Evolutionary conservation across 2,113 vertebrate genomes (phyloP).

Genomic region (Pogonocichla stellata): DNA sequence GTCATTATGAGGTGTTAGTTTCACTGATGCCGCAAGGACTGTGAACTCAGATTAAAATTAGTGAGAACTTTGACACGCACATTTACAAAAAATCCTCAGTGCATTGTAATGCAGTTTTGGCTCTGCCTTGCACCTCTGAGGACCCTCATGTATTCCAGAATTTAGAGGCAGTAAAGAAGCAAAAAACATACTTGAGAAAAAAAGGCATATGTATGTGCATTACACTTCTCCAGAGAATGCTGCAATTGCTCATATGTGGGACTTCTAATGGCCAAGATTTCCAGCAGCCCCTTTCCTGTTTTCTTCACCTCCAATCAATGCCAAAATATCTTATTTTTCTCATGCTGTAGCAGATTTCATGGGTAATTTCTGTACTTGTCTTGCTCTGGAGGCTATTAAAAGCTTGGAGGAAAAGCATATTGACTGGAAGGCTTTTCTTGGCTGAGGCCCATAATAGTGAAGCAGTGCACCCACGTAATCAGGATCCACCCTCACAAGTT

Average conservation of each 20-base stretch:
- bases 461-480: not conserved
- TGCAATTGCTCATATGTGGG: not conserved
- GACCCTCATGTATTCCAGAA: not conserved
- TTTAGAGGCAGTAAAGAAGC: not conserved
- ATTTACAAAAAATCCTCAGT: not conserved
- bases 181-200: not conserved
- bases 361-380: not conserved
- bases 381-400: not conserved
- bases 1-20: constrained; percentile 47
- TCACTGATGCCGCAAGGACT: constrained; percentile 17
- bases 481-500: not conserved
- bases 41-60: constrained; percentile 36
- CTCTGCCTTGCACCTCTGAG: not conserved
- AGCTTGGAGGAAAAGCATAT: not conserved
- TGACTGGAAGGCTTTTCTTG: not conserved
- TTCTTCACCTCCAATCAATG: not conserved
- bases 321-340: constrained; percentile 21
- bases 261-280: not conserved
- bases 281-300: not conserved
- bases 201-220: not conserved
- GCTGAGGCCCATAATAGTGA: not conserved
- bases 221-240: not conserved
- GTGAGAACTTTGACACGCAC: constrained; percentile 2
- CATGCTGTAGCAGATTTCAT: not conserved
- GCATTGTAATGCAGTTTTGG: not conserved